Evolutionary conservation across 64 coral and sea anemone species (phyloP).

Genomic region (Catalaphyllia jardinei): DNA sequence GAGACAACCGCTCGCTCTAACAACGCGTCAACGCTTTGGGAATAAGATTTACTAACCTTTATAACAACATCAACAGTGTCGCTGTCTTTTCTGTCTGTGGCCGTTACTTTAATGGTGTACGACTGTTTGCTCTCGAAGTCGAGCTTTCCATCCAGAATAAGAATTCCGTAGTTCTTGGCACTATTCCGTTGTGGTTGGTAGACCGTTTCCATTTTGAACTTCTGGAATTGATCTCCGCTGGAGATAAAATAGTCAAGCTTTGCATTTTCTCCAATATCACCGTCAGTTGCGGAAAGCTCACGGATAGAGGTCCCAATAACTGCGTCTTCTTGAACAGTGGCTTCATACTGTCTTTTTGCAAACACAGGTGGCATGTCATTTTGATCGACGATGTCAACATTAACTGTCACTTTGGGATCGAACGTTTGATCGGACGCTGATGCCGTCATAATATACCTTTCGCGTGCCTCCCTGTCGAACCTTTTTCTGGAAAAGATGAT

Average conservation of each 20-base stretch:
- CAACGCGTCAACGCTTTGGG: no score
- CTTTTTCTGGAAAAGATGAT: constrained; percentile 31
- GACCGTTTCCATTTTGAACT: constrained; percentile 35
- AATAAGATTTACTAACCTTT: constrained; percentile 23
- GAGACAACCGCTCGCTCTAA: no score
- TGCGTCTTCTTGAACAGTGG: constrained; percentile 25
- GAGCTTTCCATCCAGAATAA: constrained; percentile 48
- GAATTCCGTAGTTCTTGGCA: constrained; percentile 9
- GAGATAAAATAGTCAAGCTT: constrained; percentile 57
- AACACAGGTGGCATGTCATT: constrained; percentile 56
- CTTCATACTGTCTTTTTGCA: background rate
- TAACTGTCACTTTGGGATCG: background rate
- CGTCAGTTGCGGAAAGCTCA: constrained; percentile 39
- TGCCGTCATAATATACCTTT: constrained; percentile 13
- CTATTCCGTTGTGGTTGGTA: background rate
- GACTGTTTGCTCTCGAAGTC: constrained; percentile 31
- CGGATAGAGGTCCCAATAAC: constrained; percentile 23
- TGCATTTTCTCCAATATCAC: constrained; percentile 57
- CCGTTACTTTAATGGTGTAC: constrained; percentile 52
- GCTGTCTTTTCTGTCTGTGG: constrained; percentile 59
- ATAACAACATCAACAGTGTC: constrained; percentile 42
- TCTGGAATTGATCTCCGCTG: constrained; percentile 13
- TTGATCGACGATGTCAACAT: constrained; percentile 49
- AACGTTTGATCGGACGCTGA: constrained; percentile 47
- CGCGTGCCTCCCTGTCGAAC: constrained; percentile 55